These are phyloP conservation scores for Atlantisia rogersi DNA, from an alignment of 2,113 vertebrate genomes.

Conservation along the genomic window DNA sequence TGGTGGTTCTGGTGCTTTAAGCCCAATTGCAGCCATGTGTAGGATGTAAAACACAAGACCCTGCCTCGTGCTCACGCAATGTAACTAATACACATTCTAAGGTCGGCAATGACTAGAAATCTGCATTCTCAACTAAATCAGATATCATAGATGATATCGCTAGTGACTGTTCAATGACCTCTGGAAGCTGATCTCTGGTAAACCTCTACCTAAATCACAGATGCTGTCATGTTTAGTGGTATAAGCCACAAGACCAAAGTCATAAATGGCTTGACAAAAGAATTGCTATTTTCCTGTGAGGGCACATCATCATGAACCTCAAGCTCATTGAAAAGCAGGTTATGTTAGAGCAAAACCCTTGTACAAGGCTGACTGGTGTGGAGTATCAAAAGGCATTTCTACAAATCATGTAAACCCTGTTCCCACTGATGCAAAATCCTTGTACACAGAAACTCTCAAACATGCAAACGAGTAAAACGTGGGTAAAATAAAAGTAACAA, in stretches of 20 bases:
- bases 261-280: background rate
- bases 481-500: background rate
- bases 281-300: background rate
- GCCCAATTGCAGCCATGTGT: background rate
- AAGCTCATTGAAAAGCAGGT: background rate
- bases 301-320: background rate
- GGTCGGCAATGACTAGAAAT: background rate
- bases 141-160: background rate
- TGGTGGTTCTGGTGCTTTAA: fast-evolving
- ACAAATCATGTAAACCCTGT: background rate
- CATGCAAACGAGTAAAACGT: background rate
- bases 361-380: background rate
- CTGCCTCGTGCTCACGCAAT: background rate
- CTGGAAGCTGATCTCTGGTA: background rate
- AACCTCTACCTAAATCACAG: background rate
- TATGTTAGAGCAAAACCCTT: background rate
- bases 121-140: background rate
- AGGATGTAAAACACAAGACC: background rate
- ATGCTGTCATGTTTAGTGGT: background rate
- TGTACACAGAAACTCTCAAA: background rate
- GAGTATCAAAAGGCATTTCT: background rate
- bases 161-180: background rate
- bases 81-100: background rate
- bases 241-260: background rate
- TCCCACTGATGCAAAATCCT: background rate